phyloP scores from a whole-genome alignment of 2,888 invertebrate genomes.

The Deroplatys truncata region DNA sequence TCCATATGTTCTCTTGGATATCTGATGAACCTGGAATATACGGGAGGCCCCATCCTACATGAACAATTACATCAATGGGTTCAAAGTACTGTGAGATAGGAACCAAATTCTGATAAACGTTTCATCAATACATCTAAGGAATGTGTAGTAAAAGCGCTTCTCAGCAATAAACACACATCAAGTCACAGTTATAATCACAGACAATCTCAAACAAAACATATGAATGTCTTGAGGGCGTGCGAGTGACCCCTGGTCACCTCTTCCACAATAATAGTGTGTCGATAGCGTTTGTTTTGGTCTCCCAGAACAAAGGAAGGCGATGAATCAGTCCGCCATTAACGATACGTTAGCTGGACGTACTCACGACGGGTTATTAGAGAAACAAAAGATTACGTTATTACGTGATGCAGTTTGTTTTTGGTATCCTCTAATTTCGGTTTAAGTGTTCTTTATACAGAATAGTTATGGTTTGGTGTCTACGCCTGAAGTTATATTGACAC shows the following conservation, averaged over 20 bases:
- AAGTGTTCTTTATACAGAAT: not conserved
- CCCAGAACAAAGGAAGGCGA: not conserved
- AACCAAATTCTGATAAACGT: too few species aligned
- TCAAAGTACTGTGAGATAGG: too few species aligned
- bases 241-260: not conserved
- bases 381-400: not conserved
- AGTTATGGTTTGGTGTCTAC: not conserved
- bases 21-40: too few species aligned
- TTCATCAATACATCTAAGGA: too few species aligned
- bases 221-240: not conserved
- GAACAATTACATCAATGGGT: too few species aligned
- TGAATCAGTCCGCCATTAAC: not conserved
- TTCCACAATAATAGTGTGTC: not conserved
- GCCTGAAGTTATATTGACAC: too few species aligned
- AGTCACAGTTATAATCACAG: not conserved
- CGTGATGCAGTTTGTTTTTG: too few species aligned
- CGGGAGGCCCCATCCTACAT: too few species aligned
- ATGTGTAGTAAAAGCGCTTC: too few species aligned
- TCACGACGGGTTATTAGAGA: not conserved
- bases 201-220: not conserved
- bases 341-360: not conserved
- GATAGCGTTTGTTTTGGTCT: not conserved
- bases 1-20: too few species aligned
- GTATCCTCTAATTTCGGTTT: not conserved
- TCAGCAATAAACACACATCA: not conserved